Percentiles rank a stretch among this genome's conserved stretches.
phyloP scores from a whole-genome alignment of 2,797 vertebrate genomes.

The Petrocephalus schoutedeni region DNA sequence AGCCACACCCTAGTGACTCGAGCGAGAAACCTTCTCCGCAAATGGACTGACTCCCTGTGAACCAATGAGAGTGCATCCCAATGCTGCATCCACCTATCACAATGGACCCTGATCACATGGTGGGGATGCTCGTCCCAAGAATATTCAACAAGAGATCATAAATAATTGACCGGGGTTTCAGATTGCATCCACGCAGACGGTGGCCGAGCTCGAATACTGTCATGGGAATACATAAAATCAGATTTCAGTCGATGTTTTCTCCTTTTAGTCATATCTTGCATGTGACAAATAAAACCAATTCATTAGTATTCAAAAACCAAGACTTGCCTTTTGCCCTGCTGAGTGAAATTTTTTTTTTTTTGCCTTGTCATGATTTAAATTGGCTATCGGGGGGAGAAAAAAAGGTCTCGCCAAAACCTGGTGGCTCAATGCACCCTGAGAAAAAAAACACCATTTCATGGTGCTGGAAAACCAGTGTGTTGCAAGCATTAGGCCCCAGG shows the following conservation, averaged over 20 bases:
- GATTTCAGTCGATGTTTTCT: not conserved
- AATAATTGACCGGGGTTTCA: constrained; percentile 15
- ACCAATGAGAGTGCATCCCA: not conserved
- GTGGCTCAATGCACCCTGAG: too few relatives aligned
- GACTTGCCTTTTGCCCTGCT: not conserved
- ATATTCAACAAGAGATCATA: constrained; percentile 14
- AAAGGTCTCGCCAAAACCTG: too few relatives aligned
- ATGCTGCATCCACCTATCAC: not conserved
- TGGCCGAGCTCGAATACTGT: not conserved
- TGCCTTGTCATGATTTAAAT: too few relatives aligned
- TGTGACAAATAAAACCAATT: not conserved
- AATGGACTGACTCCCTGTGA: not conserved
- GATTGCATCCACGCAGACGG: not conserved
- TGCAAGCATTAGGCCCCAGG: not conserved
- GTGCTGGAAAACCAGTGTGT: not conserved
- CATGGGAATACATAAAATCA: not conserved
- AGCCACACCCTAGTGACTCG: not conserved
- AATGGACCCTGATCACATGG: not conserved
- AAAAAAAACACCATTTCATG: not conserved
- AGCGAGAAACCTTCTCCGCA: not conserved
- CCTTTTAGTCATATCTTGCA: not conserved
- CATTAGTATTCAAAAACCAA: not conserved
- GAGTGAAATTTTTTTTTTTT: not conserved
- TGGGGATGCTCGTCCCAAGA: not conserved
- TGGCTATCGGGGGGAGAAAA: too few relatives aligned